A percentile compares a stretch with the other conserved stretches of the same genome.
phyloP scores from a whole-genome alignment of 2,797 vertebrate genomes.

The Muscicapa comitata region DNA sequence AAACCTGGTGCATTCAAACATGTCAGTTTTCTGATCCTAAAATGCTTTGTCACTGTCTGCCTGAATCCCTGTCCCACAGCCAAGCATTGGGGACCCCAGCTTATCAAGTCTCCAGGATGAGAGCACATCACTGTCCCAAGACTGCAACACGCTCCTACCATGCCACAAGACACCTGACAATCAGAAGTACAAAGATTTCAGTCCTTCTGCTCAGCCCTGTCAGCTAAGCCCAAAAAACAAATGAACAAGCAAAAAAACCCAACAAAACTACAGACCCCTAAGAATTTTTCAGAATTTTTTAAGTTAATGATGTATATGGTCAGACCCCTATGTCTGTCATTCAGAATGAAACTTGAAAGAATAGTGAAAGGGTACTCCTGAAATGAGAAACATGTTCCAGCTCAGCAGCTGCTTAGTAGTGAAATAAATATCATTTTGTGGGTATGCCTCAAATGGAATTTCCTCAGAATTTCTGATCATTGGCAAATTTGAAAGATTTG shows the following conservation, averaged over 20 bases:
- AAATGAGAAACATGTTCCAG: constrained; percentile 6
- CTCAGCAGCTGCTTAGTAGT: not conserved
- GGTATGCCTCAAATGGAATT: not conserved
- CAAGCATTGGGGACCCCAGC: not conserved
- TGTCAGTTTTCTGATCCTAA: not conserved
- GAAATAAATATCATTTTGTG: not conserved
- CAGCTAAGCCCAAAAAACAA: not conserved
- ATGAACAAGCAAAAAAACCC: not conserved
- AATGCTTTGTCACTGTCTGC: not conserved
- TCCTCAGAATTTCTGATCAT: not conserved
- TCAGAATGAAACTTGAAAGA: not conserved
- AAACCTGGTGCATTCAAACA: not conserved
- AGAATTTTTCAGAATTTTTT: not conserved
- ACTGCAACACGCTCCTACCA: not conserved
- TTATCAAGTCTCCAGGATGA: not conserved
- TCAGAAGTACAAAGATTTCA: not conserved
- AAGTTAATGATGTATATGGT: not conserved
- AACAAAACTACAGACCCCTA: not conserved
- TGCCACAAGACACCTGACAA: rapidly evolving
- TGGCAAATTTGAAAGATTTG: not conserved
- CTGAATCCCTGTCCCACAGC: not conserved
- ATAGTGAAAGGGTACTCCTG: not conserved
- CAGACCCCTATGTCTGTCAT: not conserved
- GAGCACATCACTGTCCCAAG: not conserved
- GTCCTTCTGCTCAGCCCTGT: not conserved